Base-by-base conservation (phyloP, 2,113 vertebrate species). In the Campylomormyrus numenius region DNA sequence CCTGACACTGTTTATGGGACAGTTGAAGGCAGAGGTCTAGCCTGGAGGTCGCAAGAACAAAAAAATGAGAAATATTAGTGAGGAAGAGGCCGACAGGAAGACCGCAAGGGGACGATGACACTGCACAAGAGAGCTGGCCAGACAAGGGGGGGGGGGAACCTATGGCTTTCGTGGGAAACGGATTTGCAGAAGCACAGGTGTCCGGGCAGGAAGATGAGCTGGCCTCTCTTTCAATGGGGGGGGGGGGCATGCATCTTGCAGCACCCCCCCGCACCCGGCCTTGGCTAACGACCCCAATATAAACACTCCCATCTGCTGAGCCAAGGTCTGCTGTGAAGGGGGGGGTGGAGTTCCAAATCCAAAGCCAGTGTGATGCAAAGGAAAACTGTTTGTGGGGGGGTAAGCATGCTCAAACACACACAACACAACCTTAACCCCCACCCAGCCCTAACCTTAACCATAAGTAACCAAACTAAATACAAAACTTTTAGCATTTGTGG, bases 251-350 rank as follows among this genome's bases (percentile, higher is more conserved):
- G 24, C 9, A 49, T 49, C 85, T n/a, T 21, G 27, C 85, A 19
- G 50, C 19, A 50, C n/a, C 31, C n/a, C 48, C 49, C 46, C 11
- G 3, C 27, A 24, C 49, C n/a, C 24, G 1, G 24, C 85, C 49
- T 39, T 7, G 11, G 27, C 50, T 87, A 87, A 56, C 15, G 4
- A 88, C 9, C 53, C 27, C 53, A 58, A 45, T 39, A 66, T 88
- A 88, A 88, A 88, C 87, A 62, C 35, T 88, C 52, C 87, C 87
- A 62, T 62, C 87, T 88, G 52, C 35, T 35, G 87, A 62, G 46
- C 49, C 24, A 35, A 62, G 53, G 19, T 19, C 87, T 88, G 50
- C 27, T 48, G 21, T 45, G 21, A 11, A 62, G 52, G 17, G 35
- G 35, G 87, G 87, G 53, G 31, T 21, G 35, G 1, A 24, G 87